Percentiles rank a stretch among this genome's conserved stretches.
phyloP scores from a whole-genome alignment of 2,113 vertebrate genomes.

The Brienomyrus longianalis region DNA sequence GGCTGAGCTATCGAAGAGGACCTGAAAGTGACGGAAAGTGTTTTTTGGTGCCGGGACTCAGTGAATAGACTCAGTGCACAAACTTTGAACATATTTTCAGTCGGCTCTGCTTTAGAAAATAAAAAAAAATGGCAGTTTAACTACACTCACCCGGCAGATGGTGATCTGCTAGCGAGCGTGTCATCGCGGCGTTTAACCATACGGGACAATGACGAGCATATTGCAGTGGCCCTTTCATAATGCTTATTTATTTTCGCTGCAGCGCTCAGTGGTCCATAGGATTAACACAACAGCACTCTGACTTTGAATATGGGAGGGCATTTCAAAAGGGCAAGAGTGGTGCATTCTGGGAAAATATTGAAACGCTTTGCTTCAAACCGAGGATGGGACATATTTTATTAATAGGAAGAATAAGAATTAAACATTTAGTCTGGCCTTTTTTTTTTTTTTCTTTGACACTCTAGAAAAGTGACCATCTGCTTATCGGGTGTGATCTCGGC shows the following conservation, averaged over 20 bases:
- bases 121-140: slow-evolving; percentile 33
- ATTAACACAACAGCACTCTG: slow-evolving; percentile 3
- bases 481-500: not conserved
- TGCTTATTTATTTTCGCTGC: slow-evolving; percentile 33
- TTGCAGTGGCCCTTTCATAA: slow-evolving; percentile 28
- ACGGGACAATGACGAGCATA: slow-evolving; percentile 36
- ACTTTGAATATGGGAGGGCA: slow-evolving; percentile 22
- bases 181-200: slow-evolving; percentile 16
- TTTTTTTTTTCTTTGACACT: not conserved
- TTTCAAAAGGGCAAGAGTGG: not conserved
- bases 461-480: not conserved
- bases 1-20: not conserved
- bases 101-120: not conserved
- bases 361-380: not conserved
- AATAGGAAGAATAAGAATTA: not conserved
- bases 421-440: not conserved
- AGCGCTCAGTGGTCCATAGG: slow-evolving; percentile 29
- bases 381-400: not conserved
- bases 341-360: not conserved
- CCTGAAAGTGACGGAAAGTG: not conserved
- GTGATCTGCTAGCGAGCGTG: slow-evolving; percentile 28
- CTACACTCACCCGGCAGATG: slow-evolving; percentile 45
- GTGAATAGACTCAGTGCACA: not conserved
- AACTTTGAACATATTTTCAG: not conserved
- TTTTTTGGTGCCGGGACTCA: not conserved